Evolutionary conservation across 2,888 invertebrate species (phyloP).

Genomic region (Encarsia formosa): DNA sequence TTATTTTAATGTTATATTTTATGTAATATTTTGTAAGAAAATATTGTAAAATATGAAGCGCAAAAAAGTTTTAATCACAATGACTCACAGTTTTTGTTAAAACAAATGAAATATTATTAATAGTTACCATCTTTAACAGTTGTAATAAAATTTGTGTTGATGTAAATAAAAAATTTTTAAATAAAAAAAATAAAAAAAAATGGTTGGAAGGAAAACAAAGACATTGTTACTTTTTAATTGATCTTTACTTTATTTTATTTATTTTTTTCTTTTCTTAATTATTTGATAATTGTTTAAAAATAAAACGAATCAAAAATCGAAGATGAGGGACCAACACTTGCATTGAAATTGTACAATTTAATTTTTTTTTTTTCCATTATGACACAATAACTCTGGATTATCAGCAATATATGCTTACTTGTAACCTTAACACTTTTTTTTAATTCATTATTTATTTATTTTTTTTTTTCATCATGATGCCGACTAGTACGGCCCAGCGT

Average conservation of each 20-base stretch:
- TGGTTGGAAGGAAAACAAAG: too few species aligned
- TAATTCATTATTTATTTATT: not conserved
- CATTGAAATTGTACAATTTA: slow-evolving; percentile 20
- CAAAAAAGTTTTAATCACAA: too few species aligned
- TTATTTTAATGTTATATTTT: too few species aligned
- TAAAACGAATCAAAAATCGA: slow-evolving; percentile 21
- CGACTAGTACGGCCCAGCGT: slow-evolving; percentile 15
- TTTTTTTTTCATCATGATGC: slow-evolving; percentile 1
- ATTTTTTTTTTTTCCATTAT: slow-evolving; percentile 8
- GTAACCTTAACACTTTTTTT: not conserved
- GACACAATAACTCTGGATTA: slow-evolving; percentile 21
- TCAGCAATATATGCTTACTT: slow-evolving; percentile 14
- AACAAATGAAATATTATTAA: too few species aligned
- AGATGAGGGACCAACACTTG: slow-evolving; percentile 27
- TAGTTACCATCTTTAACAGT: too few species aligned
- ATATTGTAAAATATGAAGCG: too few species aligned
- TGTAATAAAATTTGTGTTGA: too few species aligned
- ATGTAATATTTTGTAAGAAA: too few species aligned
- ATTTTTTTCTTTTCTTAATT: slow-evolving; percentile 27
- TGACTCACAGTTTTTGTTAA: too few species aligned
- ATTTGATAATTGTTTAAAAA: slow-evolving; percentile 21
- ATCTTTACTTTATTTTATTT: slow-evolving; percentile 4
- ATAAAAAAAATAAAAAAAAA: too few species aligned
- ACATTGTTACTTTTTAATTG: too few species aligned
- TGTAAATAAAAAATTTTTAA: too few species aligned